phyloP scores from a whole-genome alignment of 1,140 invertebrate species.

The Dermatophagoides farinae region DNA sequence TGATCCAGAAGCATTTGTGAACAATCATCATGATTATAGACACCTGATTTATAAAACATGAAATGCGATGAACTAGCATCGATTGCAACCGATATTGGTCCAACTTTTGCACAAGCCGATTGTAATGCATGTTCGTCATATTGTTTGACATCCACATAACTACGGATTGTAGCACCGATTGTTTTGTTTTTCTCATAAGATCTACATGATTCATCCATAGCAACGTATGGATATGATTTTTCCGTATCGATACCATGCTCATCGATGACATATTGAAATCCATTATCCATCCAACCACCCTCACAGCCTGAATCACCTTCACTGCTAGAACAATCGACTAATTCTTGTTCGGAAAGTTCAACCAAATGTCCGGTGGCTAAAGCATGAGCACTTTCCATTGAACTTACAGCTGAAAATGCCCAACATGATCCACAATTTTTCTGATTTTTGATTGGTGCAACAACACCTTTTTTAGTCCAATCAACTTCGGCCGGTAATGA shows the following conservation, averaged over 20 bases:
- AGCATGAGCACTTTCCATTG: constrained; percentile 16
- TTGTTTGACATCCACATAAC: constrained; percentile 13
- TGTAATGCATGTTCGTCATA: constrained; percentile 26
- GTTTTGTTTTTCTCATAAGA: constrained; percentile 38
- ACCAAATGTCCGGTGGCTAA: constrained; percentile 42
- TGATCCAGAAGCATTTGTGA: constrained; percentile 45
- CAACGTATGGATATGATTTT: constrained; percentile 26
- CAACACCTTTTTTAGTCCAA: constrained; percentile 58
- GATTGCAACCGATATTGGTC: constrained; percentile 36
- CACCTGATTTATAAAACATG: constrained; percentile 44
- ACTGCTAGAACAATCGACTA: constrained; percentile 71
- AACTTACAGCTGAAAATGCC: constrained; percentile 22
- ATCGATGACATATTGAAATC: constrained; percentile 36
- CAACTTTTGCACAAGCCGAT: constrained; percentile 32
- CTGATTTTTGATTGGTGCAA: constrained; percentile 81
- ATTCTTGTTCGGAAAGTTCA: constrained; percentile 85
- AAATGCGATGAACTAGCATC: constrained; percentile 33
- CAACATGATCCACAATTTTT: constrained; percentile 54
- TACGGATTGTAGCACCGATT: constrained; percentile 22
- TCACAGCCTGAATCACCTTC: constrained; percentile 87
- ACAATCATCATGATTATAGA: constrained; percentile 48
- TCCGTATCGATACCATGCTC: constrained; percentile 34
- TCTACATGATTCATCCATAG: constrained; percentile 31
- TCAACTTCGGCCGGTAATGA: constrained; percentile 51
- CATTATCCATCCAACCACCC: constrained; percentile 80